Evolutionary conservation across 2,888 invertebrate species (phyloP).

Genomic region (Auanema sp.): DNA sequence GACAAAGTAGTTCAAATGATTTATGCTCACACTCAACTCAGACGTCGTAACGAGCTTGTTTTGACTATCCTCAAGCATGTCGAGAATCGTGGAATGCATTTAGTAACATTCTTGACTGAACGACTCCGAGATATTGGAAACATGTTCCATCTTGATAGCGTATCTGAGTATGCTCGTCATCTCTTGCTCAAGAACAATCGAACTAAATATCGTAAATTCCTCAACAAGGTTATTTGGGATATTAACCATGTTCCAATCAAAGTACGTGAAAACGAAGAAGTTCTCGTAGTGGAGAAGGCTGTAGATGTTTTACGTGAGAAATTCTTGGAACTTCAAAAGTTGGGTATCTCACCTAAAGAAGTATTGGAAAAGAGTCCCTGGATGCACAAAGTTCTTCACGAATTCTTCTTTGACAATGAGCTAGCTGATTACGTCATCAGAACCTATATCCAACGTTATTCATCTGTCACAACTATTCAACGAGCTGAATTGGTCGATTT

Average conservation of each 20-base stretch:
- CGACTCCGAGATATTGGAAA: constrained; percentile 50
- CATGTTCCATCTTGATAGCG: constrained; percentile 45
- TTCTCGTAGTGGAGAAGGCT: constrained; percentile 27
- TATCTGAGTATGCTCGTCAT: constrained; percentile 36
- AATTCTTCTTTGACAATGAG: constrained; percentile 56
- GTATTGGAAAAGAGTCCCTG: constrained; percentile 27
- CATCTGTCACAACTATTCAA: constrained; percentile 14
- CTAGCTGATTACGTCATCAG: constrained; percentile 39
- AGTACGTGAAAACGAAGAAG: constrained; percentile 15
- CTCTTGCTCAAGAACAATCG: constrained; percentile 34
- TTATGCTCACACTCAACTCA: constrained; percentile 61
- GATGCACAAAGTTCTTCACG: constrained; percentile 48
- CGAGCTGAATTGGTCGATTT: too few species aligned
- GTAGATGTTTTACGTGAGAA: constrained; percentile 17
- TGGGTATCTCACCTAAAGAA: constrained; percentile 14
- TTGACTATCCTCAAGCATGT: constrained; percentile 37
- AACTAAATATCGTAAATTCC: constrained; percentile 36
- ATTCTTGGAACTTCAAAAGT: constrained; percentile 9
- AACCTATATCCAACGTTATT: constrained; percentile 37
- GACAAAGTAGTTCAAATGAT: constrained; percentile 55
- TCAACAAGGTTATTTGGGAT: constrained; percentile 36
- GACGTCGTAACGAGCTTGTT: constrained; percentile 44
- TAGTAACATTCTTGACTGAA: constrained; percentile 26
- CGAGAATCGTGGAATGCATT: constrained; percentile 22
- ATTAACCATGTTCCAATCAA: constrained; percentile 19